Conservation (phyloP, 2,888 invertebrate genomes). For the Brachypalpus laphriformis region DNA sequence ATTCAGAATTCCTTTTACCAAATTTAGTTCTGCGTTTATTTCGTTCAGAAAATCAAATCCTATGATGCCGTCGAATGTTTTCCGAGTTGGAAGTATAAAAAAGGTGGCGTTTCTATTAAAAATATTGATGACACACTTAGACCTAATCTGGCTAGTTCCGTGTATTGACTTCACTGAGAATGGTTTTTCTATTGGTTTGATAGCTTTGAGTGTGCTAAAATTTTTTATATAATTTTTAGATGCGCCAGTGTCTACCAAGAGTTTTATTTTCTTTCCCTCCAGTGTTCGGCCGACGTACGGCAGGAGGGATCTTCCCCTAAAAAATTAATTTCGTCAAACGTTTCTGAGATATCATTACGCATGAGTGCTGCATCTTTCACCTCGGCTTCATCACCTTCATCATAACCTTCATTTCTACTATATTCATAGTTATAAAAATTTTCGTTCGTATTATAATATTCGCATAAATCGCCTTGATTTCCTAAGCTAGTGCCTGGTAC, state of each 20-base stretch:
- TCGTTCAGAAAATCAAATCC: conserved; percentile 54
- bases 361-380: too few relatives aligned
- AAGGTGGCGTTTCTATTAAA: conserved; percentile 52
- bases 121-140: conserved; percentile 36
- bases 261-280: too few relatives aligned
- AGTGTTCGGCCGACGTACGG: too few relatives aligned
- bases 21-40: conserved; percentile 37
- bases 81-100: conserved; percentile 21
- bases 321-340: conserved; percentile 3
- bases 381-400: background rate
- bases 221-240: conserved; percentile 62
- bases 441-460: background rate
- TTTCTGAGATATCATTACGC: background rate
- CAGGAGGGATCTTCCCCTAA: too few relatives aligned
- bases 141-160: background rate
- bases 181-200: conserved; percentile 7
- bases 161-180: conserved; percentile 26
- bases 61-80: conserved; percentile 60
- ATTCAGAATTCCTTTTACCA: conserved; percentile 18
- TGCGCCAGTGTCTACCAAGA: too few relatives aligned
- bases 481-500: background rate
- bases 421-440: background rate
- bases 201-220: conserved; percentile 24
- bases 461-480: background rate
- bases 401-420: background rate